Conservation (phyloP, 1,140 invertebrate species). For the Limonius californicus region DNA sequence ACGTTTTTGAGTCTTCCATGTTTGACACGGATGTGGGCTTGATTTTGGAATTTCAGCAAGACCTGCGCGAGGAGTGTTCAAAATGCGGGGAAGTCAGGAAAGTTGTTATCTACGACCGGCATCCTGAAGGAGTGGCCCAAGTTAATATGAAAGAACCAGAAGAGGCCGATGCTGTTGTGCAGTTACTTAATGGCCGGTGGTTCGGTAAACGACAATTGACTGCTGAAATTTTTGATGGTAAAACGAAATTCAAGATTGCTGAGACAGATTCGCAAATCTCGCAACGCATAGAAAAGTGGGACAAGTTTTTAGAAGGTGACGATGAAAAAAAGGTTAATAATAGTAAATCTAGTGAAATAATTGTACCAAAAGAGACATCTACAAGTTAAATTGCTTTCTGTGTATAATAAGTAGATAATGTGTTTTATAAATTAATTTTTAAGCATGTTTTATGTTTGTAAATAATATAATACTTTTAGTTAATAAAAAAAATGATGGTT, state of each 20-base stretch:
- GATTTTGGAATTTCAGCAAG: constrained; percentile 88
- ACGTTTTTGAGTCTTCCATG: constrained; percentile 86
- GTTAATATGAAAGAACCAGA: constrained; percentile 88
- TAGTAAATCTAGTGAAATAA: constrained; percentile 5
- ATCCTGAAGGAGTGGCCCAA: constrained; percentile 92
- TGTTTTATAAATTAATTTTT: constrained; percentile 7
- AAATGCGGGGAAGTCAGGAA: constrained; percentile 94
- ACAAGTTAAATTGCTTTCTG: background rate
- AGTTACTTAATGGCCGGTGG: constrained; percentile 86
- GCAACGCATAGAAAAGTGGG: constrained; percentile 82
- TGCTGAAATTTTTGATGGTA: constrained; percentile 93
- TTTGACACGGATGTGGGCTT: constrained; percentile 87
- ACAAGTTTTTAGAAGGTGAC: constrained; percentile 70
- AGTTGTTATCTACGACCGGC: constrained; percentile 88
- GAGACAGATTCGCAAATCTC: constrained; percentile 89
- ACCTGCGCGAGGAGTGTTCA: constrained; percentile 81
- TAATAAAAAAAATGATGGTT: background rate
- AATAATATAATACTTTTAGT: background rate
- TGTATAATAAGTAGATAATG: background rate
- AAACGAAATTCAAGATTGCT: constrained; percentile 85
- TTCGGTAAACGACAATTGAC: constrained; percentile 81
- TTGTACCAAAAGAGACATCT: too few relatives aligned
- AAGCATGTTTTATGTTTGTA: background rate
- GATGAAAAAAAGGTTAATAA: constrained; percentile 37
- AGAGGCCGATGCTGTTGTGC: constrained; percentile 86